Evolutionary conservation across 1,140 invertebrate species (phyloP), one percentile per base, ranked within the genome.

Genomic region (Diorhabda elongata): DNA sequence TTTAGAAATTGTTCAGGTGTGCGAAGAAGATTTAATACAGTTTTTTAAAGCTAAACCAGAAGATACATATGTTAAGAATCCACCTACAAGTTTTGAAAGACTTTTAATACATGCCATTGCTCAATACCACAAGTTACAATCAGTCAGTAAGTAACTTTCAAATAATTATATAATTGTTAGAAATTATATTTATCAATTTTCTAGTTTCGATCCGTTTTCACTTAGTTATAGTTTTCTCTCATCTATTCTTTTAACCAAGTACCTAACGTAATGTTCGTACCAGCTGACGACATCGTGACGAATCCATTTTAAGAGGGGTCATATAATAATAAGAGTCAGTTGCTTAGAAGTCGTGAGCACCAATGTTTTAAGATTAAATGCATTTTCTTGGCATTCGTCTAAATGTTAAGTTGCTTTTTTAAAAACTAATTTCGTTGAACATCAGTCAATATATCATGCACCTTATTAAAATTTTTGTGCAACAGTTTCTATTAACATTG

Each of bases 21-120:
- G 62, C 56, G 77, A 78, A 68, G 11, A 71, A 58, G 71, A 78
- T n/a, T 9, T 77, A 11, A 65, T 78, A 45, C 44, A 73, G n/a
- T 78, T 77, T 62, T 78, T 78, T 62, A 72, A 70, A 45, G 41
- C 58, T n/a, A 64, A 57, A n/a, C 75, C 77, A 64, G 26, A 71
- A 58, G 64, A 68, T 57, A 66, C 64, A 43, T 77, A 74, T 69
- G 58, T 73, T 41, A 72, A 76, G 61, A 66, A 26, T 42, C 75
- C 77, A n/a, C 44, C 67, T 7, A 76, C 71, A 43, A 75, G 71
- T 71, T 79, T 76, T 72, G 77, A 79, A 58, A 69, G 77, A 68
- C 71, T 79, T 57, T 68, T 79, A 44, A 66, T 78, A 42, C 77
- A 76, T 73, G 76, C 74, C 8, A 71, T 78, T 71, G 78, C 78